Percentiles rank a stretch among this genome's conserved stretches.
These are phyloP conservation scores for Drosophila takahashii DNA, from an alignment of 1,140 invertebrate genomes.

Conservation along the genomic window DNA sequence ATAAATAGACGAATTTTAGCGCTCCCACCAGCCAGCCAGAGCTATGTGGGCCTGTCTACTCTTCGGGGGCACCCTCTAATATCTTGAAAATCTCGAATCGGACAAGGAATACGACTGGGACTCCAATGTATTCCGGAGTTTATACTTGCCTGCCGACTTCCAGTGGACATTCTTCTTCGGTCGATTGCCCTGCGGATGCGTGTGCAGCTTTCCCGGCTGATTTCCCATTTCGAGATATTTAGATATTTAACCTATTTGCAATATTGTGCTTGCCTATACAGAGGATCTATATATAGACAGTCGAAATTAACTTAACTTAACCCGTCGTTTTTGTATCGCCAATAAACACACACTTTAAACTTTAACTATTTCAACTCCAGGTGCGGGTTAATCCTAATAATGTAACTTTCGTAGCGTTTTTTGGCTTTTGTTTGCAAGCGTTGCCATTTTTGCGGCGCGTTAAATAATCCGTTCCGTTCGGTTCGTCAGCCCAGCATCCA, in stretches of 20 bases:
- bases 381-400: slow-evolving; percentile 20
- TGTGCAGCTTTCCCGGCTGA: slow-evolving; percentile 81
- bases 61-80: slow-evolving; percentile 9
- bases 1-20: slow-evolving; percentile 78
- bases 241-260: slow-evolving; percentile 79
- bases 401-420: slow-evolving; percentile 44
- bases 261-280: slow-evolving; percentile 73
- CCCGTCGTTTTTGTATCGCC: slow-evolving; percentile 42
- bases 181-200: slow-evolving; percentile 81
- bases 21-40: slow-evolving; percentile 62
- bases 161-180: slow-evolving; percentile 89
- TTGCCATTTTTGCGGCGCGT: slow-evolving; percentile 73
- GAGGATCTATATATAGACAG: slow-evolving; percentile 77
- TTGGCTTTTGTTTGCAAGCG: slow-evolving; percentile 39
- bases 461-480: slow-evolving; percentile 66
- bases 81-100: neutral
- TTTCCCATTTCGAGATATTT: slow-evolving; percentile 76
- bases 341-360: slow-evolving; percentile 36
- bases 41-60: slow-evolving; percentile 50
- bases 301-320: slow-evolving; percentile 54
- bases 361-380: slow-evolving; percentile 9
- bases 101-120: neutral
- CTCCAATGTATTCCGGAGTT: neutral
- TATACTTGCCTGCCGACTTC: slow-evolving; percentile 88
- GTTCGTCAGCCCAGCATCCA: slow-evolving; percentile 58